Evolutionary conservation across 1,140 invertebrate genomes (phyloP), one percentile per base, ranked within the genome.

Genomic region (Andricus grossulariae): DNA sequence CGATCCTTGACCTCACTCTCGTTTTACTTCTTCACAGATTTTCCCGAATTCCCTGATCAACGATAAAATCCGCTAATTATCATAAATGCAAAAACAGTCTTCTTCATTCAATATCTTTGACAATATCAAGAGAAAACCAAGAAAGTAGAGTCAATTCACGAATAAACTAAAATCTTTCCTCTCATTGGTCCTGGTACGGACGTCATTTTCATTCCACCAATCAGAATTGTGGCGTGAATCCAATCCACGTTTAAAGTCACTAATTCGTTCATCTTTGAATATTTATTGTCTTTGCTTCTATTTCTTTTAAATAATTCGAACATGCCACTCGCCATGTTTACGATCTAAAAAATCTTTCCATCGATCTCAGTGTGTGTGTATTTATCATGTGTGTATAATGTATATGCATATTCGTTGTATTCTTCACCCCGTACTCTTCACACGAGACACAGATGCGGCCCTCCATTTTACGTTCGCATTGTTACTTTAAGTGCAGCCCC

Each of bases 381-480:
- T 66, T 16, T 66, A 55, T 15, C 21, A 11, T 60, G 12, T 60
- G 13, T 66, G 19, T 13, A 21, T 57, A 13, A 57, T 25, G 11
- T 60, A 60, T 13, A 0, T n/a, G n/a, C 21, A 55, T 55, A 18
- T 18, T 18, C 19, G 11, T 5, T 55, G 52, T 55, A 55, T 60
- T 79, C 57, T 83, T 79, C 75, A 72, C 71, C 66, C 75, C 76
- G 72, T 78, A 66, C 73, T 75, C 79, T 80, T 80, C 82, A 76
- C 84, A 77, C 82, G 80, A 82, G 83, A 88, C 85, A 89, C 87
- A 91, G 88, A 89, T 89, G 89, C 84, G 85, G 85, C 84, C 85
- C 89, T 90, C 89, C 89, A 90, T 90, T 90, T 91, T 91, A 86
- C 82, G 83, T 83, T 85, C 83, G 86, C 85, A 90, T 91, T 91